Evolutionary conservation across 2,888 invertebrate genomes (phyloP).

Genomic region (Drosophila tanythrix): DNA sequence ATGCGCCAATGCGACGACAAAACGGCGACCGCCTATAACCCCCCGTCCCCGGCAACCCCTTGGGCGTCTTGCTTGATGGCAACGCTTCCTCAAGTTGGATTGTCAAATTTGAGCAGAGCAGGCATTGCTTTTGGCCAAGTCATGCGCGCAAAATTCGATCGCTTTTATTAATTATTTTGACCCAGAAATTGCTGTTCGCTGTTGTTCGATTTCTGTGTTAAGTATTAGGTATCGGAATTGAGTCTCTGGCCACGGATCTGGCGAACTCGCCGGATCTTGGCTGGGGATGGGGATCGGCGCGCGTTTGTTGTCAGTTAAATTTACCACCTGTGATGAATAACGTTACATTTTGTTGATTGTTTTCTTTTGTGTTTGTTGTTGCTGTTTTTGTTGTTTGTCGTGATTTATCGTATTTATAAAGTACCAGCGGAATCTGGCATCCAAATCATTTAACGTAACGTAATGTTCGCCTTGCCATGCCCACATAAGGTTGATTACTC

Average conservation of each 20-base stretch:
- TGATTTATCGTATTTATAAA: constrained; percentile 68
- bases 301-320: constrained; percentile 79
- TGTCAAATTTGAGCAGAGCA: constrained; percentile 36
- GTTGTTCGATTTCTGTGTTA: constrained; percentile 55
- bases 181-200: constrained; percentile 67
- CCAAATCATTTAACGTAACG: constrained; percentile 47
- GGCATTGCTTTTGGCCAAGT: constrained; percentile 65
- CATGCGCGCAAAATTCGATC: constrained; percentile 68
- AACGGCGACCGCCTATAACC: constrained; percentile 36
- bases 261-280: constrained; percentile 31
- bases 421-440: constrained; percentile 60
- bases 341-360: constrained; percentile 79
- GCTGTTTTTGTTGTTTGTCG: constrained; percentile 46
- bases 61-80: not conserved
- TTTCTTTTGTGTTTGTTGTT: constrained; percentile 46
- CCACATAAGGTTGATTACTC: constrained; percentile 78
- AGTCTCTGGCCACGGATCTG: constrained; percentile 23
- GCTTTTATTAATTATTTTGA: constrained; percentile 77
- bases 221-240: constrained; percentile 50
- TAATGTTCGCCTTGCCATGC: constrained; percentile 62
- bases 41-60: not conserved
- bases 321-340: constrained; percentile 82
- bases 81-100: constrained; percentile 48
- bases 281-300: constrained; percentile 60
- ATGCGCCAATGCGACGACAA: constrained; percentile 70